Evolutionary conservation across 2,797 vertebrate species (phyloP).

Genomic region (Galaxias olidus): DNA sequence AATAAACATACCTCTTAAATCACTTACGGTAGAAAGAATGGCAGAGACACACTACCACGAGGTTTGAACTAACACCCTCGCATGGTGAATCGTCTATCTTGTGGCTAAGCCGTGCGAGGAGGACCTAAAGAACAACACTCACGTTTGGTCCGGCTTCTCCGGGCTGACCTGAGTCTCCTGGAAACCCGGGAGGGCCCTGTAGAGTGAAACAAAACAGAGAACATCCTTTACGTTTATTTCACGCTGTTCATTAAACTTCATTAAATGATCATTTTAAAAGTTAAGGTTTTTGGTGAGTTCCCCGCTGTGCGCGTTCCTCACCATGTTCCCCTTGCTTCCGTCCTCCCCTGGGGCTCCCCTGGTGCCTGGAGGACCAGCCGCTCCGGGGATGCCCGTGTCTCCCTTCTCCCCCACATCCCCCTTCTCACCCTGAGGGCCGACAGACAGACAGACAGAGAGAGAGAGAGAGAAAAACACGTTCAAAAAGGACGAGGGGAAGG

Average conservation of each 20-base stretch:
- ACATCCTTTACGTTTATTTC: background rate
- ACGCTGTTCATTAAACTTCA: no score
- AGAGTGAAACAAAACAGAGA: background rate
- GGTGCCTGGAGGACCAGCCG: constrained; percentile 89
- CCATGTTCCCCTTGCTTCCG: constrained; percentile 91
- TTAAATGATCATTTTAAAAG: no score
- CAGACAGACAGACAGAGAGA: constrained; percentile 13
- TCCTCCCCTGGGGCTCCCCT: constrained; percentile 91
- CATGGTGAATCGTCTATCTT: background rate
- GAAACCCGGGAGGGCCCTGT: constrained; percentile 92
- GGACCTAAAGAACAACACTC: constrained; percentile 64
- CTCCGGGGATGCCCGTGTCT: constrained; percentile 87
- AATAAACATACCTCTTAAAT: background rate
- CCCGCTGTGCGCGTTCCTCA: constrained; percentile 72
- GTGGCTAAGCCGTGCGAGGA: background rate
- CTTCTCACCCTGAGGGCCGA: constrained; percentile 82
- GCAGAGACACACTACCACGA: background rate
- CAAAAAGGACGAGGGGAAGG: background rate
- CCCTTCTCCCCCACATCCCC: constrained; percentile 96
- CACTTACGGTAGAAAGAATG: background rate
- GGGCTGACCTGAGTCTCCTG: constrained; percentile 93
- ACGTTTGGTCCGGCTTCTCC: constrained; percentile 93
- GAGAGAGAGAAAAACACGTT: background rate
- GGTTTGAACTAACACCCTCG: background rate
- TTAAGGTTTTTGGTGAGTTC: no score